These are phyloP conservation scores for Agrochola circellaris DNA, from an alignment of 2,888 invertebrate species.

Conservation along the genomic window DNA sequence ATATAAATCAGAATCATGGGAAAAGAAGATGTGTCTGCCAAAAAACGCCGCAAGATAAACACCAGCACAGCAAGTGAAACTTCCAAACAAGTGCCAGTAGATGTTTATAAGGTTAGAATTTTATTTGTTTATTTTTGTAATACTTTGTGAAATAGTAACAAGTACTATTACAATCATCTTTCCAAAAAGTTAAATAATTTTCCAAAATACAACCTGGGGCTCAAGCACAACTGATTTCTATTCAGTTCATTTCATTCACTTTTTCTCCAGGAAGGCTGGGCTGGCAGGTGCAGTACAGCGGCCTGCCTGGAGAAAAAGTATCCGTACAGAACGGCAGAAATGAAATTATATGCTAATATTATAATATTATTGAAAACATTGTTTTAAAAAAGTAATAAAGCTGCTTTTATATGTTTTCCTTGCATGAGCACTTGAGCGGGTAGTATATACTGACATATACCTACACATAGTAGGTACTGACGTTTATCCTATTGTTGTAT, in stretches of 20 bases:
- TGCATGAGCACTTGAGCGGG: background rate
- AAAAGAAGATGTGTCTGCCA: slow-evolving; percentile 87
- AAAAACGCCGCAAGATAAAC: slow-evolving; percentile 90
- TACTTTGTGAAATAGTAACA: background rate
- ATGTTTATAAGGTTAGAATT: slow-evolving; percentile 91
- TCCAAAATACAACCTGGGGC: background rate
- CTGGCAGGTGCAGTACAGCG: too few species aligned
- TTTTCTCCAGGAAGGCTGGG: too few species aligned
- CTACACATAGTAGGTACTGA: background rate
- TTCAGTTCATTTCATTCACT: background rate
- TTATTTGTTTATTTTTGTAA: background rate
- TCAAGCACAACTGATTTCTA: background rate
- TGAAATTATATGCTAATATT: background rate
- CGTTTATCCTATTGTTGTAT: slow-evolving; percentile 7
- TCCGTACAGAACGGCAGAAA: too few species aligned
- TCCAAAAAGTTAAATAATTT: background rate
- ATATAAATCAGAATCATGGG: slow-evolving; percentile 77
- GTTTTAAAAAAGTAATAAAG: too few species aligned
- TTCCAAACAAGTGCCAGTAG: slow-evolving; percentile 86
- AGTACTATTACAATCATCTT: background rate
- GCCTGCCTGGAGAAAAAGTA: background rate
- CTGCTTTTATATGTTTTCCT: background rate
- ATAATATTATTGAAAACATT: background rate
- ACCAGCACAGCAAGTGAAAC: slow-evolving; percentile 80
- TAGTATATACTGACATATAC: too few species aligned